These are phyloP conservation scores for Bovichtus variegatus DNA, from an alignment of 2,797 vertebrate species.

Conservation along the genomic window DNA sequence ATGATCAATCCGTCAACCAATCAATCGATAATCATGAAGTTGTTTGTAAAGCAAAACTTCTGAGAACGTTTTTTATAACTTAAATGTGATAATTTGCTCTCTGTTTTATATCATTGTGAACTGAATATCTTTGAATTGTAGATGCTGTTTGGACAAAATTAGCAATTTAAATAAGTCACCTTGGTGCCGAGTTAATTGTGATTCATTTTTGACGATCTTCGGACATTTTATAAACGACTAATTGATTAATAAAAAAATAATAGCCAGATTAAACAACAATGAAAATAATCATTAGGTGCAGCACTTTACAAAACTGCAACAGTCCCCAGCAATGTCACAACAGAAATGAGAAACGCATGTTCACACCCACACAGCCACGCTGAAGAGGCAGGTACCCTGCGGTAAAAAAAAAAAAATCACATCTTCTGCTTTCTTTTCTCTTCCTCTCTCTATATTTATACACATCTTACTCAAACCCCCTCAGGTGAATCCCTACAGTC, in stretches of 20 bases:
- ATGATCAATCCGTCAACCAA: background rate
- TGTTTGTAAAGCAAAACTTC: background rate
- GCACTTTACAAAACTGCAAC: background rate
- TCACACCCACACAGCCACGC: background rate
- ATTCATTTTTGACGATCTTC: background rate
- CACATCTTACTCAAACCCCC: constrained; percentile 30
- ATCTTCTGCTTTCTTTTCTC: background rate
- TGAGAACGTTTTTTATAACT: background rate
- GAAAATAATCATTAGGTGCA: background rate
- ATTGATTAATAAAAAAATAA: background rate
- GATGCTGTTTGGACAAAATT: too few relatives aligned
- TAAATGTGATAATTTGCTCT: background rate
- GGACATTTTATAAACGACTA: background rate
- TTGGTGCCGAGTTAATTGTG: background rate
- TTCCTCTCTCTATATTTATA: constrained; percentile 11
- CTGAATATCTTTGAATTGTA: background rate
- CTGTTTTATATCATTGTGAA: background rate
- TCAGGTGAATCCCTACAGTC: constrained; percentile 20
- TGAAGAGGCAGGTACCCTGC: constrained; percentile 12
- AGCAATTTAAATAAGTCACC: background rate
- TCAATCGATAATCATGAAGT: background rate
- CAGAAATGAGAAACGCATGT: background rate
- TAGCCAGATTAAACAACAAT: background rate
- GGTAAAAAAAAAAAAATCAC: constrained; percentile 27
- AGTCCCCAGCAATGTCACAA: background rate